Conservation (phyloP, 2,888 invertebrate genomes). For the Drosophila quasianomalipes region DNA sequence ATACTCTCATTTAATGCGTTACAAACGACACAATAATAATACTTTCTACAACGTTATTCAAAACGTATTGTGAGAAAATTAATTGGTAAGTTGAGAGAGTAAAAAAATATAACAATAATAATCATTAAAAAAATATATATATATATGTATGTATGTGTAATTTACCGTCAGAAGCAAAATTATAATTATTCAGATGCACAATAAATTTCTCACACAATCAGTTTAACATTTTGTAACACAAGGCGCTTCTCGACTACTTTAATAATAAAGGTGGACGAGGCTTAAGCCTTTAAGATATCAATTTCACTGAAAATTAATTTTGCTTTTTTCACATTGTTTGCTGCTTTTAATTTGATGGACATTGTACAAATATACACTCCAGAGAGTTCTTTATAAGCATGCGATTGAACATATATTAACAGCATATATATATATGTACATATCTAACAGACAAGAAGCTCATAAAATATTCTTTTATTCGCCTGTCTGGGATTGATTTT, state of each 20-base stretch:
- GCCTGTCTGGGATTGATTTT: background rate
- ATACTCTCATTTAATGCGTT: background rate
- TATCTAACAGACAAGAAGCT: background rate
- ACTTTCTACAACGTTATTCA: background rate
- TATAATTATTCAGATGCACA: background rate
- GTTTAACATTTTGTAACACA: too few species aligned
- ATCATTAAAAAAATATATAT: background rate
- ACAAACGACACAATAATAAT: background rate
- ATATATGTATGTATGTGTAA: background rate
- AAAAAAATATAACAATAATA: background rate
- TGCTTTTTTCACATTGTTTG: slow-evolving; percentile 45
- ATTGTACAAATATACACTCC: slow-evolving; percentile 12
- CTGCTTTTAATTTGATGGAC: slow-evolving; percentile 26
- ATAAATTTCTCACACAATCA: background rate
- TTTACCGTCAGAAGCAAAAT: background rate
- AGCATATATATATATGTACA: background rate
- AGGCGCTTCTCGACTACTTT: slow-evolving; percentile 25
- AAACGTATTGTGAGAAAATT: background rate
- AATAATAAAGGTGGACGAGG: slow-evolving; percentile 61
- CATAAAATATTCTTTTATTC: background rate
- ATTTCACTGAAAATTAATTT: slow-evolving; percentile 77
- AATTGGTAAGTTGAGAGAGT: background rate
- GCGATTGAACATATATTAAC: background rate
- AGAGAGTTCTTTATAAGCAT: background rate
- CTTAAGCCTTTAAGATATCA: slow-evolving; percentile 75